Evolutionary conservation across 2,888 invertebrate genomes (phyloP), one percentile per base, ranked within the genome.

Genomic region (Rhabditoides inermis): DNA sequence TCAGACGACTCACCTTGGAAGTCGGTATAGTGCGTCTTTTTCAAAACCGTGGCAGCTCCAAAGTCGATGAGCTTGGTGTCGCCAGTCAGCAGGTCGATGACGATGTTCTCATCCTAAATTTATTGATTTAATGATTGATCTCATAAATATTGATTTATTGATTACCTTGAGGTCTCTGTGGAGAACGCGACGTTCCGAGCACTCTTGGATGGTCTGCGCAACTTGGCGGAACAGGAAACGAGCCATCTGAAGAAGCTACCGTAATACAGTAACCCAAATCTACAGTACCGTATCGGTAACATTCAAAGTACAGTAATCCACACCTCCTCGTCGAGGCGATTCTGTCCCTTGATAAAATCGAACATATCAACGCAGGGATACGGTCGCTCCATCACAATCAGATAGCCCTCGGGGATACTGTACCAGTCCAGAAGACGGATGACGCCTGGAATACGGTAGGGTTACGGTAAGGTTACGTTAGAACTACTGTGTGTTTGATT

Each of bases 351-450:
- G 41, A 73, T 69, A 49, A 74, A 72, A 48, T 70, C 69, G 55
- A 70, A 73, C 58, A 73, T 60, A 45, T 73, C 73, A 25, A 71
- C 63, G 50, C 67, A 73, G 20, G 68, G 69, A 36, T 57, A 61
- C 10, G 73, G 73, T 44, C 73, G 57, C 49, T 74, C 73, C 73
- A 73, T 73, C 6, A 73, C 70, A 41, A 73, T 70, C 18, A 73
- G 55, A 53, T 61, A 73, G 47, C 73, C 73, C 51, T 73, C 73
- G 30, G 73, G 73, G 44, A 71, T 66, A 45, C 58, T 58, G 63
- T 64, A 73, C 73, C 73, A 73, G 45, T 73, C 71, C 20, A 74
- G 50, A 20, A 73, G 57, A 27, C 60, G 57, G 46, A 73, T 71
- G 1, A 72, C 70, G 32, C 73, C 73, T 55, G 51, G 25, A 44